Conservation (phyloP, 2,797 vertebrate genomes). For the Spea hammondii region DNA sequence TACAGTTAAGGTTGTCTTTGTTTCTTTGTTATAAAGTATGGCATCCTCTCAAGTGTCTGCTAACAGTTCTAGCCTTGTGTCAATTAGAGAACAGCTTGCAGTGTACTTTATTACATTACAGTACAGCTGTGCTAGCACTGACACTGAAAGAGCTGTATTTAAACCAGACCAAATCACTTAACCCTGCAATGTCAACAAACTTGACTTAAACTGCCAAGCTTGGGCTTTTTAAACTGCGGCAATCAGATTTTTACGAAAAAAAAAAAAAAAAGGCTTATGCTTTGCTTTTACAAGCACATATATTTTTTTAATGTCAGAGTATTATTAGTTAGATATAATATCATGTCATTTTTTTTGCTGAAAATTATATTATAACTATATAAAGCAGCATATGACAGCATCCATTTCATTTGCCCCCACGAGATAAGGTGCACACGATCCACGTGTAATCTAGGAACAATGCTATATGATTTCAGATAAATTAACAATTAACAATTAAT, state of each 20-base stretch:
- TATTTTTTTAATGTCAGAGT: too few relatives aligned
- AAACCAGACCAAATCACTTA: slow-evolving; percentile 45
- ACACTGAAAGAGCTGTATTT: slow-evolving; percentile 12
- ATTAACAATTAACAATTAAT: too few relatives aligned
- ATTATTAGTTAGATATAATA: too few relatives aligned
- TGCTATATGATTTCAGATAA: too few relatives aligned
- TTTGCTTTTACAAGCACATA: neutral
- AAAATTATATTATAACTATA: too few relatives aligned
- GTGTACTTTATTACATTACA: neutral
- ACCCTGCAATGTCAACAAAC: slow-evolving; percentile 45
- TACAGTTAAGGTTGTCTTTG: slow-evolving; percentile 6
- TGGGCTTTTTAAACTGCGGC: slow-evolving; percentile 1
- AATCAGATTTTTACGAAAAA: neutral
- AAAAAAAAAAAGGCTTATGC: neutral
- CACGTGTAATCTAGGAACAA: too few relatives aligned
- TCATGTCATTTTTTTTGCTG: too few relatives aligned
- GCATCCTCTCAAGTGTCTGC: slow-evolving; percentile 13
- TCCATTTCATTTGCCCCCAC: too few relatives aligned
- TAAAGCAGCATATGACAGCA: too few relatives aligned
- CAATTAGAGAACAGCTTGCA: neutral
- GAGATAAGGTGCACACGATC: too few relatives aligned
- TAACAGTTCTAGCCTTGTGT: neutral
- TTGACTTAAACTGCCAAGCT: slow-evolving; percentile 33
- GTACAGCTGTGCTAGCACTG: slow-evolving; percentile 11
- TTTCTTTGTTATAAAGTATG: slow-evolving; percentile 17